phyloP scores from a whole-genome alignment of 2,888 invertebrate genomes.

The Phengaris alcon region DNA sequence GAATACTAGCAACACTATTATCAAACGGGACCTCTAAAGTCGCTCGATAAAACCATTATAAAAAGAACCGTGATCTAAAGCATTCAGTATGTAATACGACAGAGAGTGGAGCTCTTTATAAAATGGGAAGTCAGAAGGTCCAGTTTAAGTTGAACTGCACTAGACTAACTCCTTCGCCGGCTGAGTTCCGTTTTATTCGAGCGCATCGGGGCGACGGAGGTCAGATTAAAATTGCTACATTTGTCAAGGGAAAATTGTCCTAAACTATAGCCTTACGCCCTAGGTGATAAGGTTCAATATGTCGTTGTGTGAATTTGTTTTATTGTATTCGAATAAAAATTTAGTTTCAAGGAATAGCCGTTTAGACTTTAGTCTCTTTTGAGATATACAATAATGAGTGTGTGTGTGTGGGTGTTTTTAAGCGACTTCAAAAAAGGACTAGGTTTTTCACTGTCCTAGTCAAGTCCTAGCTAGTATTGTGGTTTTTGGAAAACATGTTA shows the following conservation, averaged over 20 bases:
- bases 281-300: neutral
- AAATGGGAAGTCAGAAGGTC: neutral
- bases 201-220: neutral
- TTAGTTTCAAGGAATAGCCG: neutral
- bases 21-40: neutral
- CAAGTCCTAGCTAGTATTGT: too few relatives aligned
- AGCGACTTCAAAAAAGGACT: neutral
- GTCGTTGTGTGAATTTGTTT: neutral
- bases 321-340: conserved; percentile 12
- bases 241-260: neutral
- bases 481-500: too few relatives aligned
- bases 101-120: neutral
- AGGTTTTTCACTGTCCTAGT: neutral
- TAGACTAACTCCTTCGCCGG: neutral
- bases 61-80: conserved; percentile 1
- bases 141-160: neutral
- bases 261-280: conserved; percentile 6
- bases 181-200: neutral
- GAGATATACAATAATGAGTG: neutral
- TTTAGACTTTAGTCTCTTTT: conserved; percentile 1
- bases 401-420: neutral
- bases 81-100: neutral
- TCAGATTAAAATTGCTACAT: neutral
- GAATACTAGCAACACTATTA: neutral
- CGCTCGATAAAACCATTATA: neutral